Evolutionary conservation across 2,888 invertebrate species (phyloP), one percentile per base, ranked within the genome.

Genomic region (Chloromyia formosa): DNA sequence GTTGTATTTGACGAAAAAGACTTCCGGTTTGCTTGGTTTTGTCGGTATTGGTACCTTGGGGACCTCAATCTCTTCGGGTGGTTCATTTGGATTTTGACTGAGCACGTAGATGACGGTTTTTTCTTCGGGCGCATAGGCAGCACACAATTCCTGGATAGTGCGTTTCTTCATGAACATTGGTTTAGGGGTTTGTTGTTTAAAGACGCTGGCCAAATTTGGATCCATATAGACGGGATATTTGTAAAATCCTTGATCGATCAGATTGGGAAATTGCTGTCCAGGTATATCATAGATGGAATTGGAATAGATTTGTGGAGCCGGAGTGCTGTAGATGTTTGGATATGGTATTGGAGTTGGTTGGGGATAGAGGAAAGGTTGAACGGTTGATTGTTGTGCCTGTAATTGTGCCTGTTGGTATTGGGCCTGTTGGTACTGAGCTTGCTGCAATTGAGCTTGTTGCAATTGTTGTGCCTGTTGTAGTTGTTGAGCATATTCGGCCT

Each of bases 1-100:
- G 69, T 78, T 78, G 74, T 78, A 78, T 73, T 77, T 77, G 49
- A 79, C 76, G 71, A 78, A 79, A 71, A 75, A 77, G 12, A 79
- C 78, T 66, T 79, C 78, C 42, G 79, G 79, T 75, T 79, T 78
- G 40, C 60, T 73, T 62, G 77, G 77, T 73, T 79, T 78, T 27
- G 53, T 73, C 18, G 77, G 77, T 40, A 62, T 56, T 42, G 64
- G 42, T 62, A 76, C 71, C 53, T 75, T 73, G 58, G 75, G 74
- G 5, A 76, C 58, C n/a, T 71, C 66, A 18, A 74, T 72, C 16
- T 76, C 60, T 22, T 76, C 76, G 4, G 66, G 53, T 35, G 62
- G 72, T 10, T 64, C 61, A 3, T 61, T 71, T 4, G 78, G 76
- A 20, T 76, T 79, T 54, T 78, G 77, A 45, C 62, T 74, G 49